These are phyloP conservation scores for Hemiscyllium ocellatum DNA, from an alignment of 2,113 vertebrate genomes.

Conservation along the genomic window DNA sequence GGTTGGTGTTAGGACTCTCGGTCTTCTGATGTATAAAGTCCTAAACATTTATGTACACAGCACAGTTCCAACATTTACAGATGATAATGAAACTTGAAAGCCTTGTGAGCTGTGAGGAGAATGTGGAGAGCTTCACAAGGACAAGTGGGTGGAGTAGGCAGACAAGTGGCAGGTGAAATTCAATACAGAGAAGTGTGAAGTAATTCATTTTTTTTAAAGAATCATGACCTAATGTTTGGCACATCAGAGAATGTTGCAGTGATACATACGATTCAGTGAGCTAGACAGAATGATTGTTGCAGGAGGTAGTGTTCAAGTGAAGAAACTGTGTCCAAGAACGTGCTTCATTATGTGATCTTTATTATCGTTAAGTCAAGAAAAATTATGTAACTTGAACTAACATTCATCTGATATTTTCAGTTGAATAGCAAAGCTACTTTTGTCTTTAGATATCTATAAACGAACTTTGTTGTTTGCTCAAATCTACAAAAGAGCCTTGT, in stretches of 20 bases:
- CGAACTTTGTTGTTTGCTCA: not conserved
- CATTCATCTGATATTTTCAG: not conserved
- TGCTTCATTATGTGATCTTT: not conserved
- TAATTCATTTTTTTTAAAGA: not conserved
- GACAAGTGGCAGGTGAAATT: no score
- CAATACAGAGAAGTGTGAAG: not conserved
- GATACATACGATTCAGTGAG: not conserved
- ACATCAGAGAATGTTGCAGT: not conserved
- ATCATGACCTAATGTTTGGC: not conserved
- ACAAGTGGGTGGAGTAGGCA: no score
- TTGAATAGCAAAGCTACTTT: not conserved
- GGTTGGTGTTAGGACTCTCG: no score
- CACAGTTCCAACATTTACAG: no score
- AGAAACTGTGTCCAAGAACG: not conserved
- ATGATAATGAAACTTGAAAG: no score
- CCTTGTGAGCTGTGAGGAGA: no score
- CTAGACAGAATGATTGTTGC: not conserved
- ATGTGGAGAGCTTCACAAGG: no score
- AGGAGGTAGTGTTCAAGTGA: not conserved
- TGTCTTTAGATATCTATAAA: not conserved
- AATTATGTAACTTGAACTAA: not conserved
- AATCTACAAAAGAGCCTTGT: not conserved
- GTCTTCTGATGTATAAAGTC: no score
- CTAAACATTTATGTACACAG: no score
- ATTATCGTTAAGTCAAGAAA: not conserved